These are phyloP conservation scores for Nipponia nippon DNA, from an alignment of 2,113 vertebrate species.

Conservation along the genomic window DNA sequence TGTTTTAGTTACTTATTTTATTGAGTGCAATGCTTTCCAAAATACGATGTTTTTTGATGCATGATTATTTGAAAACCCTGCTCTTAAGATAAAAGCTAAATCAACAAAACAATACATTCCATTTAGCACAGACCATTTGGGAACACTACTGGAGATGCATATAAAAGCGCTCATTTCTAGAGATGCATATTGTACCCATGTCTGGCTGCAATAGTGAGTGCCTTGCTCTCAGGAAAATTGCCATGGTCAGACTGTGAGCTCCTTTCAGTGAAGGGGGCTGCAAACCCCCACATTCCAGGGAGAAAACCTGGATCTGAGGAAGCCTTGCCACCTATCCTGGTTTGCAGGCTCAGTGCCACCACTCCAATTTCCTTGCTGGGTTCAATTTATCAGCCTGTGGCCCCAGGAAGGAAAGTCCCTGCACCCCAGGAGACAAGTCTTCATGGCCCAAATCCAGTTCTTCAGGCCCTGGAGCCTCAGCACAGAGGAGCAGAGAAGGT, in stretches of 20 bases:
- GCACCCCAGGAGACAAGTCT: not conserved
- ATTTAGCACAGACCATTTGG: not conserved
- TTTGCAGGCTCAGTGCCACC: not conserved
- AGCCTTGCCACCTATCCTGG: not conserved
- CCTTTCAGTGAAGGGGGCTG: not conserved
- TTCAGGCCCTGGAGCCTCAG: not conserved
- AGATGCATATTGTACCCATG: fast-evolving
- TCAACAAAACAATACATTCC: not conserved
- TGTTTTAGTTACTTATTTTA: not conserved
- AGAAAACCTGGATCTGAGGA: not conserved
- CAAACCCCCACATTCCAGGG: not conserved
- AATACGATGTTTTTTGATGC: not conserved
- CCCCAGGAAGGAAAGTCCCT: not conserved
- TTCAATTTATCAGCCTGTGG: not conserved
- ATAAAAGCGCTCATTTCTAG: fast-evolving
- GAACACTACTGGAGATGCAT: not conserved
- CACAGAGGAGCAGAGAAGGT: not conserved
- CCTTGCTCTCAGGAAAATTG: not conserved
- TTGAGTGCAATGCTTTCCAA: not conserved
- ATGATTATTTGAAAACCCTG: not conserved
- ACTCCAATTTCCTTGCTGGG: not conserved
- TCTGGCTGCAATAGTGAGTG: not conserved
- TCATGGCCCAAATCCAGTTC: not conserved
- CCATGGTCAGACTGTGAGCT: fast-evolving
- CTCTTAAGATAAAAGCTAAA: not conserved